Evolutionary conservation across 1,140 invertebrate species (phyloP), one percentile per base, ranked within the genome.

Genomic region (Drosophila auraria): DNA sequence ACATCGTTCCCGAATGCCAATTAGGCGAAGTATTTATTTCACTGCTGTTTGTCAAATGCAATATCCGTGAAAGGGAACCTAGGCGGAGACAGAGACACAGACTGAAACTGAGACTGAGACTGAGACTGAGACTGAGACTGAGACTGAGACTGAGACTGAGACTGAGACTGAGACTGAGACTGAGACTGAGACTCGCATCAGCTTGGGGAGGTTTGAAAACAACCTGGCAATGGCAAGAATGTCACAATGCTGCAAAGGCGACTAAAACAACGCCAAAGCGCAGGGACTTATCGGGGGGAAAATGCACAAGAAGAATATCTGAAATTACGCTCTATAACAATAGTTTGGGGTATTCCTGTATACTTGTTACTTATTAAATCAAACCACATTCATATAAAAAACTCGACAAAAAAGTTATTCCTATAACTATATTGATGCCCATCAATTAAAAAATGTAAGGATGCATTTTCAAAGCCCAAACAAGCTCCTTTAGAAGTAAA

Each of bases 181-280:
- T 20, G 20, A 20, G 20, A 20, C 20, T 20, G 20, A 20, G 20
- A 20, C 20, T 20, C 20, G 45, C 47, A 47, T 45, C n/a, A 44
- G 42, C 42, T n/a, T 63, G 58, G 38, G 63, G 50, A 60, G 49
- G 12, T 40, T 51, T 68, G 53, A 44, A 59, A 63, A 61, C 42
- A 49, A 66, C 42, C 40, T 80, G 80, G 61, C 83, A 87, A 74
- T 87, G 80, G 61, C 71, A 80, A 81, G 79, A 87, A 87, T 82
- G 83, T 77, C 83, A 87, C 79, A 75, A 54, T 47, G 3, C 8
- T 47, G 58, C 51, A 60, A 40, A 60, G 63, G 25, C 47, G 59
- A 63, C 23, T 42, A 38, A 70, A 49, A 49, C 23, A 23, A 50
- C 62, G 27, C 40, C 40, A 5, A 14, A 17, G 4, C 33, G 33